Evolutionary conservation across 1,140 invertebrate species (phyloP).

Genomic region (Micrasema longulum): DNA sequence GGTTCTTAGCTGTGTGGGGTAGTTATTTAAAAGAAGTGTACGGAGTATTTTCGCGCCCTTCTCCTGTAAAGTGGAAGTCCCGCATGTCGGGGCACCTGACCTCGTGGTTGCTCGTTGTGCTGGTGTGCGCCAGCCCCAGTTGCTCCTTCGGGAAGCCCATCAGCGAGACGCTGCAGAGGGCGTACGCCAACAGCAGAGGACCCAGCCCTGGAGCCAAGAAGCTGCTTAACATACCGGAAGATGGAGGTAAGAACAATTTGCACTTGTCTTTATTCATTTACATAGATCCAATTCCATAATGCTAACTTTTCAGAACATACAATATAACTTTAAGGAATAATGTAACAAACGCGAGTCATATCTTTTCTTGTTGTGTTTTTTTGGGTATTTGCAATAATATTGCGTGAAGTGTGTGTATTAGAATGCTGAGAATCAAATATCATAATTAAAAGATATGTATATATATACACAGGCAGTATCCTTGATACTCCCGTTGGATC

Average conservation of each 20-base stretch:
- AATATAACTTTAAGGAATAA: too few relatives aligned
- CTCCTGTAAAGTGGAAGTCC: not conserved
- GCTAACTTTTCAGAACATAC: not conserved
- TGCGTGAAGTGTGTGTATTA: too few relatives aligned
- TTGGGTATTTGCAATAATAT: too few relatives aligned
- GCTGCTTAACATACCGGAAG: conserved; percentile 67
- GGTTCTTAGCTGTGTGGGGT: not conserved
- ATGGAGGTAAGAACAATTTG: conserved; percentile 62
- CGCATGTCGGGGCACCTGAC: conserved; percentile 1
- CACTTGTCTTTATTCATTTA: not conserved
- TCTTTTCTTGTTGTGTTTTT: too few relatives aligned
- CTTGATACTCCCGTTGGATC: too few relatives aligned
- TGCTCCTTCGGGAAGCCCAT: conserved; percentile 59
- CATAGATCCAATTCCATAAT: too few relatives aligned
- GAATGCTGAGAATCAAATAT: too few relatives aligned
- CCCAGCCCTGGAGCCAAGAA: conserved; percentile 68
- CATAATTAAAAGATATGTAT: too few relatives aligned
- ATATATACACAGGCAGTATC: too few relatives aligned
- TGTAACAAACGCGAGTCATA: too few relatives aligned
- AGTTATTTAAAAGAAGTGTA: conserved; percentile 20
- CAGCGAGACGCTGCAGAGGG: conserved; percentile 67
- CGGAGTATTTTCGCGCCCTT: not conserved
- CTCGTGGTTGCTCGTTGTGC: conserved; percentile 23
- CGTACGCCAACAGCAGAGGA: conserved; percentile 65
- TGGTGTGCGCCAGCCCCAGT: conserved; percentile 13